Percentiles rank a stretch among this genome's conserved stretches.
These are phyloP conservation scores for Gobionotothen gibberifrons DNA, from an alignment of 2,797 vertebrate species.

Conservation along the genomic window DNA sequence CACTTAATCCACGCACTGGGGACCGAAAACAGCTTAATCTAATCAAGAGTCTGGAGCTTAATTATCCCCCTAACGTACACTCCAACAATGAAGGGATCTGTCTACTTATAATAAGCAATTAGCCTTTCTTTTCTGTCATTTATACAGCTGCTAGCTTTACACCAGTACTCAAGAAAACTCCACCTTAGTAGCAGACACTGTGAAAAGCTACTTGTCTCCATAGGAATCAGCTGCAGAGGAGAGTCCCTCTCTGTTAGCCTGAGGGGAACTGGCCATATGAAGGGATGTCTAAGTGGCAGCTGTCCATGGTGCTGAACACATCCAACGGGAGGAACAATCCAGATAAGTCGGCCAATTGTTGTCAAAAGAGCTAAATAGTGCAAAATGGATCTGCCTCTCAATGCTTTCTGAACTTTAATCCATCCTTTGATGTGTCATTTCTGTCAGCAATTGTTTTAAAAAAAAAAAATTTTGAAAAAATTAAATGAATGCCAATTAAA, in stretches of 20 bases:
- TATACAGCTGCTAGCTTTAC: conserved; percentile 70
- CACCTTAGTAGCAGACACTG: conserved; percentile 53
- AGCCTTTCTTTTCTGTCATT: conserved; percentile 79
- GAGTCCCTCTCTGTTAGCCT: conserved; percentile 32
- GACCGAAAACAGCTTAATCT: conserved; percentile 80
- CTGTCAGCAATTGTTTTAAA: neutral
- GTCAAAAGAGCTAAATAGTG: conserved; percentile 19
- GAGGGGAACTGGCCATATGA: conserved; percentile 38
- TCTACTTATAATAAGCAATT: conserved; percentile 82
- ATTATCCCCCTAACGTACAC: conserved; percentile 80
- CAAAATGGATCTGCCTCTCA: neutral
- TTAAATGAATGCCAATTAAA: neutral
- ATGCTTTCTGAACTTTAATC: neutral
- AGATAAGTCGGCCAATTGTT: conserved; percentile 42
- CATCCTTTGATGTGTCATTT: neutral
- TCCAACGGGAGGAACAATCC: conserved; percentile 15
- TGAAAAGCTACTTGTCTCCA: conserved; percentile 48
- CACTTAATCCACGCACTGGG: conserved; percentile 78
- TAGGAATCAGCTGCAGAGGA: conserved; percentile 44
- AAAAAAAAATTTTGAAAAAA: neutral
- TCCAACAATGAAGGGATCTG: conserved; percentile 79
- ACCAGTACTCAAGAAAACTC: conserved; percentile 56
- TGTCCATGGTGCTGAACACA: conserved; percentile 66
- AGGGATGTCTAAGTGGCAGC: conserved; percentile 57
- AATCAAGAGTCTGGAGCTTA: conserved; percentile 83